phyloP scores from a whole-genome alignment of 2,797 vertebrate species.

The Trematomus bernacchii region DNA sequence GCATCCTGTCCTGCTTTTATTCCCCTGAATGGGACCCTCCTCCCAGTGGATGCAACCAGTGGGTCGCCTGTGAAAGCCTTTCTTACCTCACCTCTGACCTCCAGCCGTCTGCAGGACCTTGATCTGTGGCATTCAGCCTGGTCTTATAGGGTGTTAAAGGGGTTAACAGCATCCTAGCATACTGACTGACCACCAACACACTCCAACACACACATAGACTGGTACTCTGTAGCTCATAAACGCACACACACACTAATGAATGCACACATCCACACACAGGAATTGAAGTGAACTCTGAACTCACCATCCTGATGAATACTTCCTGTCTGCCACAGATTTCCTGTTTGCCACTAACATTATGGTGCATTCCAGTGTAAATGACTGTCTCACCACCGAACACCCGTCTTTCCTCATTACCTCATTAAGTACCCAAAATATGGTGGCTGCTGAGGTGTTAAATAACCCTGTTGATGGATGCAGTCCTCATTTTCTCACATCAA shows the following conservation, averaged over 20 bases:
- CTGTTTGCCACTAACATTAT: constrained; percentile 64
- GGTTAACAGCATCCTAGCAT: constrained; percentile 47
- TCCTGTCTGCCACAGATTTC: constrained; percentile 71
- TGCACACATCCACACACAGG: constrained; percentile 37
- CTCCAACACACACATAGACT: constrained; percentile 4
- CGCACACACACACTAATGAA: constrained; percentile 14
- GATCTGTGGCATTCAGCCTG: constrained; percentile 40
- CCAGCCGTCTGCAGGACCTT: constrained; percentile 33
- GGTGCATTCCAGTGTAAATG: constrained; percentile 50
- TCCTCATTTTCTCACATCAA: constrained; percentile 1
- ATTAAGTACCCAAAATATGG: constrained; percentile 19
- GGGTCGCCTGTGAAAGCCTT: constrained; percentile 32
- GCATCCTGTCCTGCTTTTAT: constrained; percentile 56
- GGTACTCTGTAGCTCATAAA: constrained; percentile 26
- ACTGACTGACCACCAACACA: constrained; percentile 27
- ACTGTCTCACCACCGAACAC: constrained; percentile 23
- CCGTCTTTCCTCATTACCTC: constrained; percentile 23
- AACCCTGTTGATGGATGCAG: constrained; percentile 12
- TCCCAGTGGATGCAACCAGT: constrained; percentile 28
- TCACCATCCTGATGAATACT: constrained; percentile 63
- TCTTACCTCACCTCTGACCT: constrained; percentile 51
- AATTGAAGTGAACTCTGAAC: constrained; percentile 57
- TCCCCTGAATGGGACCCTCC: constrained; percentile 35
- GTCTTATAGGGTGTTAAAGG: constrained; percentile 58
- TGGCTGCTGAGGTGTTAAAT: constrained; percentile 41